Evolutionary conservation across 2,113 vertebrate genomes (phyloP).

Genomic region (Trachemys scripta): DNA sequence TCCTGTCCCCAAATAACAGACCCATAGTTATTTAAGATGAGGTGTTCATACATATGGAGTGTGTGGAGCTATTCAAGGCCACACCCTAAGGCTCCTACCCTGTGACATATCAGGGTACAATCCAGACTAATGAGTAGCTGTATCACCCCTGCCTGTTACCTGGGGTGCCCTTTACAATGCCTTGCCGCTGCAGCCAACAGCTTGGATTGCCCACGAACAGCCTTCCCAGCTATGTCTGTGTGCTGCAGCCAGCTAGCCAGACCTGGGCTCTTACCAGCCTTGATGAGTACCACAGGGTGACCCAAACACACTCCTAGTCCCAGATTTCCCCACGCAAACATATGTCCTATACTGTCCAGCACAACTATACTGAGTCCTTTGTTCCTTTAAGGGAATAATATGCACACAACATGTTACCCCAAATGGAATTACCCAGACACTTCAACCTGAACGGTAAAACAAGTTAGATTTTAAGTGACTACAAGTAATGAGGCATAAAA

Average conservation of each 20-base stretch:
- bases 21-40: conserved; percentile 51
- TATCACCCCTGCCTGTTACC: background rate
- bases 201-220: background rate
- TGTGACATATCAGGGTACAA: background rate
- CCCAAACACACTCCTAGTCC: background rate
- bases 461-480: background rate
- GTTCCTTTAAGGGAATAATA: background rate
- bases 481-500: background rate
- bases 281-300: background rate
- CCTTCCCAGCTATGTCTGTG: background rate
- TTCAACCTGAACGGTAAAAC: background rate
- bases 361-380: background rate
- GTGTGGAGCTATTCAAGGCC: conserved; percentile 67
- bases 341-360: background rate
- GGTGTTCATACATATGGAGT: conserved; percentile 73
- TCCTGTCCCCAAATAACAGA: conserved; percentile 61
- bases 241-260: background rate
- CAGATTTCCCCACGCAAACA: background rate
- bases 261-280: background rate
- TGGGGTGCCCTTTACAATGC: background rate
- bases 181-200: background rate
- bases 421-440: background rate
- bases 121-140: background rate
- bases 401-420: background rate
- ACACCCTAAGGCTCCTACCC: conserved; percentile 32